Conservation (phyloP, 2,113 vertebrate genomes). For the Ovibos moschatus region DNA sequence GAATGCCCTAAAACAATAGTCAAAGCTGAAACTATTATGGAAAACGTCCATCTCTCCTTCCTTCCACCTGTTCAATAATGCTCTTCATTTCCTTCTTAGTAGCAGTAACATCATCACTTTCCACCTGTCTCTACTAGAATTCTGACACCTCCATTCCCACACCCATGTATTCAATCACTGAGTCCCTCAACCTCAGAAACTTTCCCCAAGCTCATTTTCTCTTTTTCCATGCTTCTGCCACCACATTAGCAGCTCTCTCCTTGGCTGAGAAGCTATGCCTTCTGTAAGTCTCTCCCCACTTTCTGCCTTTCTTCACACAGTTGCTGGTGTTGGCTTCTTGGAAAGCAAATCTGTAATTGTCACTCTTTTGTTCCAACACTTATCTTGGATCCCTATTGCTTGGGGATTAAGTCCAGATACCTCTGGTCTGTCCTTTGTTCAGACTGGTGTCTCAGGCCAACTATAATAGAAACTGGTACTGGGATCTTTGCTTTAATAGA, state of each 20-base stretch:
- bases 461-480: neutral
- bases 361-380: neutral
- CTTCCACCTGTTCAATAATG: neutral
- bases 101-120: neutral
- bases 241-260: neutral
- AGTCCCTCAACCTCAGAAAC: neutral
- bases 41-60: neutral
- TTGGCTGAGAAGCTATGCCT: neutral
- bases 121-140: neutral
- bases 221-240: neutral
- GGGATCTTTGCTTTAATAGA: neutral
- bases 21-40: neutral
- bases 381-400: neutral
- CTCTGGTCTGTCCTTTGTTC: neutral
- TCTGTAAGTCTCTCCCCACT: neutral
- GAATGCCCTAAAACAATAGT: neutral
- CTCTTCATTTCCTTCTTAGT: neutral
- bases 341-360: neutral
- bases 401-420: neutral
- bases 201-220: neutral
- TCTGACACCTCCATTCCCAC: neutral
- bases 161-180: neutral
- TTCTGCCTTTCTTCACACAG: neutral
- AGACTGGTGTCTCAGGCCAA: neutral
- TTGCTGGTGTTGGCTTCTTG: neutral